Evolutionary conservation across 2,888 invertebrate genomes (phyloP), one percentile per base, ranked within the genome.

Genomic region (Dascillus cervinus): DNA sequence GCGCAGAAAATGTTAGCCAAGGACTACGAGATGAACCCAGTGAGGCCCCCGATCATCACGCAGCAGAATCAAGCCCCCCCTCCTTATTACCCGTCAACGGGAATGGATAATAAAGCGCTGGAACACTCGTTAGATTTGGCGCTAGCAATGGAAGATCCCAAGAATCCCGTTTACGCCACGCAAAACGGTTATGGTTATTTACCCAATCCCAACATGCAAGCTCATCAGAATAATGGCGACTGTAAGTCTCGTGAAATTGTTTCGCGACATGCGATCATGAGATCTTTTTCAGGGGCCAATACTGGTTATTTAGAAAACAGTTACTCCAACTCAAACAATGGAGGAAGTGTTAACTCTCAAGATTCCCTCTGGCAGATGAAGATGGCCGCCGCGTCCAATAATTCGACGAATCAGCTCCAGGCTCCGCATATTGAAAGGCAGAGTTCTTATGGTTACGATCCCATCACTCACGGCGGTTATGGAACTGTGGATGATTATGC

Each of bases 321-420:
- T 63, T 90, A 90, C 66, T 86, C 89, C 37, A 90, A 90, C 63
- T 90, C 89, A 37, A 90, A 90, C 69, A 89, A 90, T 64, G 90
- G 90, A n/a, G 91, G 91, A 47, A 90, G 90, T 52, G 90, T 91
- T 34, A 90, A 92, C 69, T 91, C 90, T 3, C 91, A 91, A 65
- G 90, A 91, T 64, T 91, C 91, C 20, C 67, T 92, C 54, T 90
- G 92, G 91, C 90, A 90, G 67, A 83, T 90, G 76, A 91, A 91
- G 67, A 84, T 84, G 76, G 84, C 83, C 1, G 84, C 82, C n/a
- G 75, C 73, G 2, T 72, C 75, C 6, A 80, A 78, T 52, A 76
- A 76, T 47, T 78, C 77, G 29, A 78, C 76, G 30, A 78, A 76
- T 56, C 66, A 71, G 39, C 58, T 72, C 40, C 62, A 60, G 31